A percentile compares a stretch with the other conserved stretches of the same genome.
Conservation (phyloP, 2,113 vertebrate genomes). For the Plestiodon gilberti region DNA sequence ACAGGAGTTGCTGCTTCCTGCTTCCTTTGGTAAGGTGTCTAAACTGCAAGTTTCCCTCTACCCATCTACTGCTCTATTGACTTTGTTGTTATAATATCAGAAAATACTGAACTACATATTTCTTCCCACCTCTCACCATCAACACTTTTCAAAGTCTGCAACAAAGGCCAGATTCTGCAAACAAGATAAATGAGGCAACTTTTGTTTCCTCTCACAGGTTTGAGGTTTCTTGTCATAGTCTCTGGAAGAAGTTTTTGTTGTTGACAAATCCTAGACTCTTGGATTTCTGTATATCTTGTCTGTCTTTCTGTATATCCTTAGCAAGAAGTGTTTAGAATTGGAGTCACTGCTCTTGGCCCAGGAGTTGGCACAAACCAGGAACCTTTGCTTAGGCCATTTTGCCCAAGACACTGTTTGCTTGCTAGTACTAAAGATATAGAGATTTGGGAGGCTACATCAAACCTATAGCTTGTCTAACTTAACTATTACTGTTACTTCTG, state of each 20-base stretch:
- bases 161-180: neutral
- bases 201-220: neutral
- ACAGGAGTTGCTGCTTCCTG: neutral
- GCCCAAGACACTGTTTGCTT: neutral
- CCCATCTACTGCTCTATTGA: neutral
- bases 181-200: neutral
- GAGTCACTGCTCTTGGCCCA: neutral
- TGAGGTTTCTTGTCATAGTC: neutral
- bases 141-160: neutral
- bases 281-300: neutral
- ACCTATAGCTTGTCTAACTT: neutral
- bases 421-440: neutral
- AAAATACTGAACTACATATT: neutral
- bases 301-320: neutral
- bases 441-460: neutral
- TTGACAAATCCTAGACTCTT: neutral
- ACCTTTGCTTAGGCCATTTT: neutral
- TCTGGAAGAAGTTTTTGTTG: neutral
- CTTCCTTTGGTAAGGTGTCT: neutral
- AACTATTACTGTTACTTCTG: neutral
- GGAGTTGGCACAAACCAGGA: neutral
- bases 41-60: neutral
- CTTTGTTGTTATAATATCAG: neutral
- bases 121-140: neutral
- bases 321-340: neutral